These are phyloP conservation scores for Tetragnatha versicolor DNA, from an alignment of 1,140 invertebrate genomes.

Conservation along the genomic window DNA sequence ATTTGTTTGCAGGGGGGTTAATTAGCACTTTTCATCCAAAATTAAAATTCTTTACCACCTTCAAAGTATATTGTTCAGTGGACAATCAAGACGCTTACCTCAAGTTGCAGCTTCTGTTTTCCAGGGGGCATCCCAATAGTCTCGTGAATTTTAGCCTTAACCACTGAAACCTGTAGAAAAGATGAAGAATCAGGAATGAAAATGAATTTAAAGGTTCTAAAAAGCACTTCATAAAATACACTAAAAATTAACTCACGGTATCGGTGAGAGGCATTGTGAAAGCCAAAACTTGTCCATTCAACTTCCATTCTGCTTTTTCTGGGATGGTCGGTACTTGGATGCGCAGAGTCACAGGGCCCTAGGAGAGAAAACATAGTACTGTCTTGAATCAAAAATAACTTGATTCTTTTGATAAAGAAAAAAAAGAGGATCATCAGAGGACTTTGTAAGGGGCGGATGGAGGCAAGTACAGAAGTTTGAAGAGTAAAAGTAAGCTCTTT, in stretches of 20 bases:
- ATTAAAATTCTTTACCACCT: not conserved
- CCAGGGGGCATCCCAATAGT: constrained; percentile 91
- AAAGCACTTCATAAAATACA: too few relatives aligned
- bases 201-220: not conserved
- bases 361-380: constrained; percentile 47
- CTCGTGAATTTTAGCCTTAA: constrained; percentile 91
- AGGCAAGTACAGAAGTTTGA: too few relatives aligned
- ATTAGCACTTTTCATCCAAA: too few relatives aligned
- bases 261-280: constrained; percentile 83
- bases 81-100: constrained; percentile 69
- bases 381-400: too few relatives aligned
- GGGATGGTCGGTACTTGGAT: constrained; percentile 79
- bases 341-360: constrained; percentile 78
- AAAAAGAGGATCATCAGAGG: too few relatives aligned
- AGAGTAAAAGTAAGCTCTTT: too few relatives aligned
- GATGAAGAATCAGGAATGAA: not conserved
- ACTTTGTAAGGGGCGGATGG: too few relatives aligned
- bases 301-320: constrained; percentile 94
- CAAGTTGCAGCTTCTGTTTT: constrained; percentile 94
- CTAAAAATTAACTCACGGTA: constrained; percentile 66
- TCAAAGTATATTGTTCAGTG: not conserved
- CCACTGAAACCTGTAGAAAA: constrained; percentile 72
- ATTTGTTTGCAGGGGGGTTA: too few relatives aligned
- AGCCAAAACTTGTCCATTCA: constrained; percentile 89
- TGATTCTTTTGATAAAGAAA: too few relatives aligned